A percentile compares a stretch with the other conserved stretches of the same genome.
These are phyloP conservation scores for Xiphophorus birchmanni DNA, from an alignment of 2,797 vertebrate genomes.

Conservation along the genomic window DNA sequence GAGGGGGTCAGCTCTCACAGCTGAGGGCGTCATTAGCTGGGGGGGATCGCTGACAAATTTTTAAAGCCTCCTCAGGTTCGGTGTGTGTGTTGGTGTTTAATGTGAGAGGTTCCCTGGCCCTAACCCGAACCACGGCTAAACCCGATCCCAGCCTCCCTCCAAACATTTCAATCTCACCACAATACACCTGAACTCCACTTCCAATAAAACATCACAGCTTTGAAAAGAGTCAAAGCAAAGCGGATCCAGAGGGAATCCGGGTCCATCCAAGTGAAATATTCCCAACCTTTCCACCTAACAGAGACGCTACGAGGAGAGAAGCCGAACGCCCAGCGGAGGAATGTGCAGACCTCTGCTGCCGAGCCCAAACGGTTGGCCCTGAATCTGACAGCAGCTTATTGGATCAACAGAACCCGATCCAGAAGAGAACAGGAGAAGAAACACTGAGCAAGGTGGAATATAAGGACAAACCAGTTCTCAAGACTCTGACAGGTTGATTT, in stretches of 20 bases:
- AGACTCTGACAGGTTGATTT: slow-evolving; percentile 48
- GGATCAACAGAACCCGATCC: slow-evolving; percentile 74
- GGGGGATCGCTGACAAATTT: slow-evolving; percentile 72
- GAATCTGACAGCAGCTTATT: slow-evolving; percentile 60
- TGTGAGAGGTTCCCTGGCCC: neutral
- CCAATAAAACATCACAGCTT: slow-evolving; percentile 9
- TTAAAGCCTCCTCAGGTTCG: slow-evolving; percentile 47
- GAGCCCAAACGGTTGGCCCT: slow-evolving; percentile 61
- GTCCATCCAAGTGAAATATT: slow-evolving; percentile 31
- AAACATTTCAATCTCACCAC: neutral
- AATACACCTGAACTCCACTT: neutral
- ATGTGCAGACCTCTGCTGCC: slow-evolving; percentile 70
- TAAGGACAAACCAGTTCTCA: slow-evolving; percentile 58
- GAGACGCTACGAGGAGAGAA: slow-evolving; percentile 46
- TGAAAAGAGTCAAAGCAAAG: slow-evolving; percentile 3
- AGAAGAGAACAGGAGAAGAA: slow-evolving; percentile 56
- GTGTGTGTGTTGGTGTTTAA: slow-evolving; percentile 12
- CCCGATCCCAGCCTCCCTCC: neutral
- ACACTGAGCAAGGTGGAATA: slow-evolving; percentile 56
- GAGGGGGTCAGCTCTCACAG: slow-evolving; percentile 72
- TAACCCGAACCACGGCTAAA: neutral
- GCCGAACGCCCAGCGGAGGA: slow-evolving; percentile 73
- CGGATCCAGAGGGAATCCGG: slow-evolving; percentile 7
- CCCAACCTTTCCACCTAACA: slow-evolving; percentile 49
- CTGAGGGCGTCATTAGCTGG: slow-evolving; percentile 71